Evolutionary conservation across 1,140 invertebrate genomes (phyloP).

Genomic region (Drosophila novamexicana): DNA sequence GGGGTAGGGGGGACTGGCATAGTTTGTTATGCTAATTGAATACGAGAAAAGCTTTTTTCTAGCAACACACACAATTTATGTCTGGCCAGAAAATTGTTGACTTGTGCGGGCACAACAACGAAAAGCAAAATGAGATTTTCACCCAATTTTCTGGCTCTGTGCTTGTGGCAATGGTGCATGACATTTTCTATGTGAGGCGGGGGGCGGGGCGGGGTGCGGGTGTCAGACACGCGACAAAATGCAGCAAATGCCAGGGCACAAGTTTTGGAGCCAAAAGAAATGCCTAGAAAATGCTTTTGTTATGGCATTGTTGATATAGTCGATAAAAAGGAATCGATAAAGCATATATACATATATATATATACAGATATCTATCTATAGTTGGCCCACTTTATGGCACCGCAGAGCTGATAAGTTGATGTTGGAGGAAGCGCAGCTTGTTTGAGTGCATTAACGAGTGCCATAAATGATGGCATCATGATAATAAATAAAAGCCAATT

Average conservation of each 20-base stretch:
- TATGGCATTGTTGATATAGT: constrained; percentile 48
- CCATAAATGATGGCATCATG: constrained; percentile 36
- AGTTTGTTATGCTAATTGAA: constrained; percentile 80
- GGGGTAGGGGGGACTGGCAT: background rate
- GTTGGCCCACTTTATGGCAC: constrained; percentile 18
- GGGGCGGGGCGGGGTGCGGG: background rate
- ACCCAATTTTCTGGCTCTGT: constrained; percentile 76
- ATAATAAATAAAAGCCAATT: constrained; percentile 3
- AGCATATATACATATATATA: constrained; percentile 19
- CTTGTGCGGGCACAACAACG: background rate
- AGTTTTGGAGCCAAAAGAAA: background rate
- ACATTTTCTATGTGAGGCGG: constrained; percentile 28
- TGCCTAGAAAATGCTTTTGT: constrained; percentile 50
- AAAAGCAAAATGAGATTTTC: constrained; percentile 61
- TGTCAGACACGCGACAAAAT: constrained; percentile 60
- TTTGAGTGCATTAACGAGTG: constrained; percentile 31
- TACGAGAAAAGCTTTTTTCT: constrained; percentile 60
- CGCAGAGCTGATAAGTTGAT: constrained; percentile 1
- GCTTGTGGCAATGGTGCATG: constrained; percentile 50
- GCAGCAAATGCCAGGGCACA: constrained; percentile 8
- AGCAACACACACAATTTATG: constrained; percentile 63
- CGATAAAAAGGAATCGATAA: constrained; percentile 46
- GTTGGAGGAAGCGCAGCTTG: constrained; percentile 12
- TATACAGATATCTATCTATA: background rate
- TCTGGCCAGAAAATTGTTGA: constrained; percentile 41